Base-by-base conservation (phyloP, 1,140 invertebrate genomes). In the Micrasema longulum region DNA sequence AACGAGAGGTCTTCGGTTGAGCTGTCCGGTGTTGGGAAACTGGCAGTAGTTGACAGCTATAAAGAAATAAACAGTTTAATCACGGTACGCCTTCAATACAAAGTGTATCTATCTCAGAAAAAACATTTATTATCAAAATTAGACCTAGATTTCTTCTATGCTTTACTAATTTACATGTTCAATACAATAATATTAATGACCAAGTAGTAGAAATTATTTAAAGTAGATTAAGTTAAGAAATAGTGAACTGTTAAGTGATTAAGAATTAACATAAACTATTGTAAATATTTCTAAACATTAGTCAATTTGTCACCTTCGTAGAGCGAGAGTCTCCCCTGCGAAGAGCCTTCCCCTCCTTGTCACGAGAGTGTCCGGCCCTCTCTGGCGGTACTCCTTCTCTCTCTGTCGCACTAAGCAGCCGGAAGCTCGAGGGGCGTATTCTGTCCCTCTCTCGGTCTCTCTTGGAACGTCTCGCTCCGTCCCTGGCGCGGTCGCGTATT, bases 1-100 rank as follows among this genome's bases (percentile, higher is more conserved):
- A 77, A 77, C 10, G 77, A 66, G 16, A 79, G 77, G 62, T 82
- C 82, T 72, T 84, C 83, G 16, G 81, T 76, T 11, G 83, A 85
- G 10, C 82, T 83, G 47, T 79, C 73, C 9, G 77, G 79, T 20
- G 78, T 78, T 12, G 76, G 73, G n/a, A 76, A 76, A 74, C 77
- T 75, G 12, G 71, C 69, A 4, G 57, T 60, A 31, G 74, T 50
- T 26, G 71, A 63, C 31, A 71, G 16, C 18, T 20, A 45, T 45
- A 7, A 45, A 45, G 14, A n/a, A 45, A 45, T 45, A 11, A 41
- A 5, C n/a, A 6, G 18, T 14, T n/a, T n/a, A n/a, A n/a, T n/a
- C n/a, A n/a, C n/a, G n/a, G n/a, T n/a, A n/a, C n/a, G n/a, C n/a
- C n/a, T n/a, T n/a, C n/a, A n/a, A n/a, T n/a, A n/a, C n/a, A n/a